phyloP scores from a whole-genome alignment of 2,797 vertebrate species.

The Distichodus sexfasciatus region DNA sequence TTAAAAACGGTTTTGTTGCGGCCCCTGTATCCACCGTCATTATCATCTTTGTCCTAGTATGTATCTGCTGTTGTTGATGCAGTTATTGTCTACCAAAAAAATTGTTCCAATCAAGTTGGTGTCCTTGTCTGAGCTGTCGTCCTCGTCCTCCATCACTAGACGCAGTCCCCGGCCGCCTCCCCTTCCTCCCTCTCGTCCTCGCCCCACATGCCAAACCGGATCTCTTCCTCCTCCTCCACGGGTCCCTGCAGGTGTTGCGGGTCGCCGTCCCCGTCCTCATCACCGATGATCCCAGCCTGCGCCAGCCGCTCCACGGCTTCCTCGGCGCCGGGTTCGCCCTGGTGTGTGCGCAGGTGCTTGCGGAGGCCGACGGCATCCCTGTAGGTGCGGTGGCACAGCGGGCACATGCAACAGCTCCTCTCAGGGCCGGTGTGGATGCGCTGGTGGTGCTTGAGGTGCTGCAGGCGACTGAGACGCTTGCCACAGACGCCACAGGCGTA shows the following conservation, averaged over 20 bases:
- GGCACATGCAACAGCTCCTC: constrained; percentile 76
- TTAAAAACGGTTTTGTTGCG: too few species aligned
- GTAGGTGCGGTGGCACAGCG: constrained; percentile 78
- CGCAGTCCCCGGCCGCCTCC: constrained; percentile 70
- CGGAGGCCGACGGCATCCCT: constrained; percentile 75
- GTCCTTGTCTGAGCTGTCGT: too few species aligned
- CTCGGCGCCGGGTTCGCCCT: constrained; percentile 60
- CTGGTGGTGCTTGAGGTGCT: constrained; percentile 83
- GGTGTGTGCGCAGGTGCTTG: constrained; percentile 77
- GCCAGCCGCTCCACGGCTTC: constrained; percentile 62
- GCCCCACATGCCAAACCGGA: constrained; percentile 79
- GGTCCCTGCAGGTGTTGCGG: constrained; percentile 64
- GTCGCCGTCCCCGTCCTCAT: constrained; percentile 48
- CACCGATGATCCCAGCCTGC: neutral
- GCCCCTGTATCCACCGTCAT: too few species aligned
- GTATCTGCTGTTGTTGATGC: too few species aligned
- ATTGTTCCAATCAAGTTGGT: too few species aligned
- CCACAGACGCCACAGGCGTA: constrained; percentile 78
- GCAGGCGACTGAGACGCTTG: constrained; percentile 79
- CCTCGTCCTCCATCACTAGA: constrained; percentile 49
- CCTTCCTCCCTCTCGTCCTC: constrained; percentile 73
- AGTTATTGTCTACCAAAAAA: too few species aligned
- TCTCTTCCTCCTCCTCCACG: constrained; percentile 72
- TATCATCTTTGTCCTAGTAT: too few species aligned
- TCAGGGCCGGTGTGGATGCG: constrained; percentile 82